Evolutionary conservation across 2,113 vertebrate genomes (phyloP), one percentile per base, ranked within the genome.

Genomic region (Perca schrenkii): DNA sequence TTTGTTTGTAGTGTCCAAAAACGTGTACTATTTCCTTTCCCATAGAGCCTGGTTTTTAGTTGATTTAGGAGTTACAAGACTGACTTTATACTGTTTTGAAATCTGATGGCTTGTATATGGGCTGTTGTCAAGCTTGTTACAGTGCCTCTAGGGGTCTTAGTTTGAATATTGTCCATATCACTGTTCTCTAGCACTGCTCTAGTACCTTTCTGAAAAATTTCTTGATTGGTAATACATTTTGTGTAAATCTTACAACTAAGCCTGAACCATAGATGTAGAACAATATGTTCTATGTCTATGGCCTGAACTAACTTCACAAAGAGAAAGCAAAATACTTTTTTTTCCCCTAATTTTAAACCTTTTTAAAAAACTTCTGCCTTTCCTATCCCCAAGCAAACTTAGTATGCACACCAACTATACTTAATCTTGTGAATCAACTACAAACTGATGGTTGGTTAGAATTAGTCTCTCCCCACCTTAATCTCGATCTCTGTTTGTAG

Each of bases 401-500:
- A 50, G 14, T 25, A 17, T 60, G 21, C 28, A 36, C 22, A 50
- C 21, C 40, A 43, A 43, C 40, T 43, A 43, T 10, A 43, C 10
- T 43, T 43, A 43, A 11, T 43, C 10, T 43, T 43, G 2, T 43
- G 40, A 43, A 43, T 43, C 40, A 11, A 40, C 40, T 40, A 17
- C 7, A 50, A 56, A 46, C 4, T 28, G 1, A 50, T 6, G 6
- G 4, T 17, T 12, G 10, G 8, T 31, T 15, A 46, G 13, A 19
- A 40, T 58, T 19, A 50, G 3, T 40, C 36, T 40, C 8, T 8
- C 36, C 8, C 8, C 8, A 40, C 8, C 40, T 43, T 11, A 43
- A 43, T 11, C 40, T 43, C 8, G 10, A 43, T 43, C 40, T 68
- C 53, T 79, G 79, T 88, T 73, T 92, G 60, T 85, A 97, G 98